Evolutionary conservation across 2,113 vertebrate genomes (phyloP).

Genomic region (Lampris incognitus): DNA sequence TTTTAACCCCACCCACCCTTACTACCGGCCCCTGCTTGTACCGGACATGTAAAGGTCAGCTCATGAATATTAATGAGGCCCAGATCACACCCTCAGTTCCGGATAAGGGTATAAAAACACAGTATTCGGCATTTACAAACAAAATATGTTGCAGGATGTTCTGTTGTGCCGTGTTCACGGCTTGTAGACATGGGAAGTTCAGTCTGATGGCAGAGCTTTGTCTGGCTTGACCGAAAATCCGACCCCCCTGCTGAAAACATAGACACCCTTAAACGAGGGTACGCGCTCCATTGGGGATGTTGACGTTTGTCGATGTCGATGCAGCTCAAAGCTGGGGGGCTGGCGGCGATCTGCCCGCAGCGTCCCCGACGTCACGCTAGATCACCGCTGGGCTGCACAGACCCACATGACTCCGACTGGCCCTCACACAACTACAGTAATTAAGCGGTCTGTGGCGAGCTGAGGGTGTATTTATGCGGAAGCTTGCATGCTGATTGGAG

Average conservation of each 20-base stretch:
- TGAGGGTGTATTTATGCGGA: conserved; percentile 16
- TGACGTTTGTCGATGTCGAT: conserved; percentile 12
- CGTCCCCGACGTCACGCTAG: conserved; percentile 39
- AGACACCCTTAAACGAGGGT: not conserved
- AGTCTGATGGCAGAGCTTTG: too few species aligned
- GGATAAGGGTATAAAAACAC: too few species aligned
- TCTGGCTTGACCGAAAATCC: too few species aligned
- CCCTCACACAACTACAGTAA: conserved; percentile 29
- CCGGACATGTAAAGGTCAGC: too few species aligned
- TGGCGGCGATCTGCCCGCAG: not conserved
- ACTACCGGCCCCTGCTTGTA: too few species aligned
- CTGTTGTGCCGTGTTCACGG: too few species aligned
- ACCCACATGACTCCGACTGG: not conserved
- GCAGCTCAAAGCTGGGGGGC: conserved; percentile 4
- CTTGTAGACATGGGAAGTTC: too few species aligned
- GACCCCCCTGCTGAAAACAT: not conserved
- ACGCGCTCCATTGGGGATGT: not conserved
- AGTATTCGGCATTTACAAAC: too few species aligned
- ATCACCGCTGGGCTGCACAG: conserved; percentile 25
- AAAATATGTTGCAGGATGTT: too few species aligned
- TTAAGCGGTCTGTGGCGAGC: conserved; percentile 28
- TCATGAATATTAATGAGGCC: too few species aligned
- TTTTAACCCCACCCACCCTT: too few species aligned
- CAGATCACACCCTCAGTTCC: too few species aligned
- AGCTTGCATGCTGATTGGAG: conserved; percentile 2